phyloP scores from a whole-genome alignment of 2,797 vertebrate genomes.

The Podarcis siculus region DNA sequence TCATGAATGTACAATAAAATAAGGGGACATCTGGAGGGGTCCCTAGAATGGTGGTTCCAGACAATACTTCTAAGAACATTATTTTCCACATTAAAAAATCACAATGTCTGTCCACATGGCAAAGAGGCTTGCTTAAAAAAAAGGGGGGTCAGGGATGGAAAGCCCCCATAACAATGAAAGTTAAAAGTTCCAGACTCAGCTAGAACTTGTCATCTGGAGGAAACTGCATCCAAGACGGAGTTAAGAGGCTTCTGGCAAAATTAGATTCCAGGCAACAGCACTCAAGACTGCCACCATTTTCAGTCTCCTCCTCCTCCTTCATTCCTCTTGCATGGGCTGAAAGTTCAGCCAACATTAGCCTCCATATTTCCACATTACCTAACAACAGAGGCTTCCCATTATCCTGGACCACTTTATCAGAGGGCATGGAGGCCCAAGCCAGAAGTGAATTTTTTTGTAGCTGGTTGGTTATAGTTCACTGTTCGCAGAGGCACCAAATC shows the following conservation, averaged over 20 bases:
- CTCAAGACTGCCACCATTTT: neutral
- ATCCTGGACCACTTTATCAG: slow-evolving; percentile 43
- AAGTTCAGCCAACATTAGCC: neutral
- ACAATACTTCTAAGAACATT: too few species aligned
- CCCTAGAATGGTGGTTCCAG: too few species aligned
- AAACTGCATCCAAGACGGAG: neutral
- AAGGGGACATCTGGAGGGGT: too few species aligned
- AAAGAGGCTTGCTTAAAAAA: too few species aligned
- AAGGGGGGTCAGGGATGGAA: too few species aligned
- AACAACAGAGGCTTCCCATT: slow-evolving; percentile 14
- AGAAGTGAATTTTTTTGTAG: neutral
- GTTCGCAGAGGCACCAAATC: too few species aligned
- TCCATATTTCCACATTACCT: slow-evolving; percentile 1
- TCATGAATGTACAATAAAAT: too few species aligned
- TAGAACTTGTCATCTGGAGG: neutral
- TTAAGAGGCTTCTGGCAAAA: neutral
- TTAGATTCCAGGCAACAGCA: neutral
- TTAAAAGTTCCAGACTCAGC: neutral
- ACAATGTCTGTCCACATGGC: too few species aligned
- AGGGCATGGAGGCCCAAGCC: neutral
- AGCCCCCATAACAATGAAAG: too few species aligned
- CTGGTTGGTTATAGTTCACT: too few species aligned
- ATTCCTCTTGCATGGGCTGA: neutral
- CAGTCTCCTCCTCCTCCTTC: neutral
- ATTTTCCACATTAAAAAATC: too few species aligned